These are phyloP conservation scores for Pelosia muscerda DNA, from an alignment of 2,888 invertebrate genomes.

Conservation along the genomic window DNA sequence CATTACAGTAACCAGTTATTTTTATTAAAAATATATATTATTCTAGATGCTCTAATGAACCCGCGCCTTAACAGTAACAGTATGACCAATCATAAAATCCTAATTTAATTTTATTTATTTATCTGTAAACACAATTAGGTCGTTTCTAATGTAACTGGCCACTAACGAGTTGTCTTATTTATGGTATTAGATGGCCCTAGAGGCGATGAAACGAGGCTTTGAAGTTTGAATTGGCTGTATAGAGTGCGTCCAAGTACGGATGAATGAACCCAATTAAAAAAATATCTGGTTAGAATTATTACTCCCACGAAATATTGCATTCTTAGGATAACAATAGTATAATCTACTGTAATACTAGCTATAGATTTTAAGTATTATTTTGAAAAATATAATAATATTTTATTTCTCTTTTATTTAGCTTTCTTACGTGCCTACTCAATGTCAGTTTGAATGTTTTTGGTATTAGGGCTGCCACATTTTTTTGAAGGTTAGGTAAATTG, in stretches of 20 bases:
- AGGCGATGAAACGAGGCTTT: conserved; percentile 36
- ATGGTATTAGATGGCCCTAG: conserved; percentile 40
- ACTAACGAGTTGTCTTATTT: conserved; percentile 48
- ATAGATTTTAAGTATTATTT: conserved; percentile 4
- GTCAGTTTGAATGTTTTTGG: neutral
- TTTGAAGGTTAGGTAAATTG: neutral
- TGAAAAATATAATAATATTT: neutral
- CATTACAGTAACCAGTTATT: too few species aligned
- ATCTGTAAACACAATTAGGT: conserved; percentile 44
- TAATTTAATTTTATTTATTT: conserved; percentile 46
- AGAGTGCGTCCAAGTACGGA: conserved; percentile 16
- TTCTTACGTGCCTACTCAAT: neutral
- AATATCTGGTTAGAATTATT: neutral
- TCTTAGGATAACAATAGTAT: conserved; percentile 2
- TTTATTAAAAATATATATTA: too few species aligned
- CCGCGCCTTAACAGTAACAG: conserved; percentile 24
- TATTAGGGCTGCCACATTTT: neutral
- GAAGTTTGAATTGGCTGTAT: conserved; percentile 32
- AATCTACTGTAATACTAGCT: neutral
- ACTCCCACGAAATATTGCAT: neutral
- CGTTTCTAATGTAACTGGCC: conserved; percentile 38
- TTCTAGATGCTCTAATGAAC: too few species aligned
- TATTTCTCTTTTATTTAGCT: neutral
- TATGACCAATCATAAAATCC: conserved; percentile 40
- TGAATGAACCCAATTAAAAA: conserved; percentile 32